Base-by-base conservation (phyloP, 1,140 invertebrate species). In the Lasioglossum albipes region DNA sequence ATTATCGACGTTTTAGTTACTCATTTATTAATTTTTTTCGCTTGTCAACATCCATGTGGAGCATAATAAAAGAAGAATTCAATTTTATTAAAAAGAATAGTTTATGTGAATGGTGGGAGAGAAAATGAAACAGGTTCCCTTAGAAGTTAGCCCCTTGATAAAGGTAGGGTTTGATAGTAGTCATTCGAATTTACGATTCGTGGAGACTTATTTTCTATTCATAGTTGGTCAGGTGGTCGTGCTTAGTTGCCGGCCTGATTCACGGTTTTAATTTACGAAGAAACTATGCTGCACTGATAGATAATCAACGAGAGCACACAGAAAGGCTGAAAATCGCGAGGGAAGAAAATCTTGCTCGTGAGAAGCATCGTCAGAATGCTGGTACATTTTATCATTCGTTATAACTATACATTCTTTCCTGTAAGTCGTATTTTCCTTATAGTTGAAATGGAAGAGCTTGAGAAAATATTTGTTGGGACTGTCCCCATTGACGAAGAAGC, bases 171-270 rank as follows among this genome's bases (percentile, higher is more conserved):
- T 22, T 66, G 1, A 13, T 61, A 67, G 1, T 45, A 49, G 27
- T 10, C 9, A n/a, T 62, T 61, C 16, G n/a, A 36, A 16, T 7
- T 0, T 57, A 12, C 36, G 31, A 49, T 57, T 41, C n/a, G 9
- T 31, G 16, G 13, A 10, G 1, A 52, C 31, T 10, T 41, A 22
- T 65, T 61, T 27, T 13, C 9, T 18, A 75, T 36, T 7, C 6
- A n/a, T n/a, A 84, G 76, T 62, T 79, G 49, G 27, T 16, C 2
- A 84, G 78, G 69, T 85, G 83, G 81, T 16, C 41, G 2, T 62
- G 57, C 31, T 78, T 87, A 73, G 59, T 71, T 27, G 61, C 57
- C 22, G 81, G 81, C 2, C 52, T 87, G 31, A 41, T 83, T 80
- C 67, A 81, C 22, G 78, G 80, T 59, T 70, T 78, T 9, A 22